These are phyloP conservation scores for Palythoa heliodiscus DNA, from an alignment of 92 coral and sea anemone species.

Conservation along the genomic window DNA sequence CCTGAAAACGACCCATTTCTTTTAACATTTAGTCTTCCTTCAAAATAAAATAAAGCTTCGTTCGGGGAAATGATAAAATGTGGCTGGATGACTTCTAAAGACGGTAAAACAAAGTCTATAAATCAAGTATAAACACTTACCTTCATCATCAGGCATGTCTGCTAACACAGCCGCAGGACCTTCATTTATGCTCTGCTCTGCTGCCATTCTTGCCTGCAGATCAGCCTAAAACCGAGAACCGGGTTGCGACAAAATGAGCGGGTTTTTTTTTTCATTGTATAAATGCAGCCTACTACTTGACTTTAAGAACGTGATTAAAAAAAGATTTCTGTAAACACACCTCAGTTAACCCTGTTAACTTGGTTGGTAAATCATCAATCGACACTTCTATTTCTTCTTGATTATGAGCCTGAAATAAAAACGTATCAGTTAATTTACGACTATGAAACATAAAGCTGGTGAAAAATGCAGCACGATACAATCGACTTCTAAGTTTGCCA, in stretches of 20 bases:
- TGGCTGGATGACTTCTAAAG: background rate
- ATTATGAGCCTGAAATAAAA: constrained; percentile 54
- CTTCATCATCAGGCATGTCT: constrained; percentile 71
- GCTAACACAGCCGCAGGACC: constrained; percentile 74
- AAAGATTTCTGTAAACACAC: constrained; percentile 34
- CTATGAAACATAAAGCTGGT: too few species aligned
- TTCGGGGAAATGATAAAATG: background rate
- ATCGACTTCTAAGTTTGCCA: background rate
- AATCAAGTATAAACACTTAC: constrained; percentile 33
- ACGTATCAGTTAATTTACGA: background rate
- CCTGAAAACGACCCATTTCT: too few species aligned
- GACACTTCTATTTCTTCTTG: constrained; percentile 81
- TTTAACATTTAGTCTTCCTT: background rate
- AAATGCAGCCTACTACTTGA: background rate
- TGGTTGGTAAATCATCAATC: constrained; percentile 92
- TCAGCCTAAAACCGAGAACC: constrained; percentile 72
- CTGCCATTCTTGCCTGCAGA: constrained; percentile 94
- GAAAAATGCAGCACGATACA: background rate
- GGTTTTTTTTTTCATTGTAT: background rate
- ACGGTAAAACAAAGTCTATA: background rate
- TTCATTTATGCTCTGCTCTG: constrained; percentile 87
- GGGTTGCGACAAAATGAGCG: too few species aligned
- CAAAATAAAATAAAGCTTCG: background rate
- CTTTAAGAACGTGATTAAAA: background rate
- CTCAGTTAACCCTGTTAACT: constrained; percentile 96